A percentile compares a stretch with the other conserved stretches of the same genome.
Conservation (phyloP, 2,888 invertebrate genomes). For the Ophioninae sp. region DNA sequence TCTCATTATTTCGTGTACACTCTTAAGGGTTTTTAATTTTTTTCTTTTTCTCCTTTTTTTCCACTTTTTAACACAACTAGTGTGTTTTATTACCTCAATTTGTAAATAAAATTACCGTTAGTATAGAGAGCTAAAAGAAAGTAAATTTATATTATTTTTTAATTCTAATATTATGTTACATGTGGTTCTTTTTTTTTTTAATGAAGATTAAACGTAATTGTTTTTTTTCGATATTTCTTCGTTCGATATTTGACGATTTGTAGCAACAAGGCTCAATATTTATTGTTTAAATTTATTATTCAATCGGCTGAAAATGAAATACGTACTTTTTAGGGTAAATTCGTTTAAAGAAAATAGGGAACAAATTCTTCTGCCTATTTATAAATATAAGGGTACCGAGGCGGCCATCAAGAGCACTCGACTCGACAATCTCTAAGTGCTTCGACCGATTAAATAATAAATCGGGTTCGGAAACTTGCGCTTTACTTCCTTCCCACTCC, state of each 20-base stretch:
- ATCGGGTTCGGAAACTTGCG: constrained; percentile 76
- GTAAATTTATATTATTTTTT: background rate
- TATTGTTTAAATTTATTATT: background rate
- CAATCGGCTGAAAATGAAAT: constrained; percentile 17
- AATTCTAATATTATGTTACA: background rate
- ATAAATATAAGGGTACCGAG: constrained; percentile 13
- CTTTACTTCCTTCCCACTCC: constrained; percentile 71
- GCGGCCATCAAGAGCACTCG: constrained; percentile 41
- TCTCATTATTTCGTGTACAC: too few species aligned
- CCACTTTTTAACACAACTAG: too few species aligned
- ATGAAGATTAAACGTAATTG: background rate
- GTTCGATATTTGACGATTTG: background rate
- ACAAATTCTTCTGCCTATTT: background rate
- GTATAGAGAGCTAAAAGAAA: background rate
- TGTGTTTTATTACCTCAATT: too few species aligned
- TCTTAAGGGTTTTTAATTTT: too few species aligned
- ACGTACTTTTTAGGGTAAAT: constrained; percentile 4
- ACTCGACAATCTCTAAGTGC: constrained; percentile 56
- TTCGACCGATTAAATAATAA: constrained; percentile 76
- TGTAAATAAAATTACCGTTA: too few species aligned
- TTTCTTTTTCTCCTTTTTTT: too few species aligned
- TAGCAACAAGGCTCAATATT: background rate
- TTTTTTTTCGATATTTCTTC: background rate
- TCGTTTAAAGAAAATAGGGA: constrained; percentile 26
- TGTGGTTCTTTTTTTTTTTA: background rate